These are phyloP conservation scores for Porites lutea DNA, from an alignment of 64 coral and sea anemone species.

Conservation along the genomic window DNA sequence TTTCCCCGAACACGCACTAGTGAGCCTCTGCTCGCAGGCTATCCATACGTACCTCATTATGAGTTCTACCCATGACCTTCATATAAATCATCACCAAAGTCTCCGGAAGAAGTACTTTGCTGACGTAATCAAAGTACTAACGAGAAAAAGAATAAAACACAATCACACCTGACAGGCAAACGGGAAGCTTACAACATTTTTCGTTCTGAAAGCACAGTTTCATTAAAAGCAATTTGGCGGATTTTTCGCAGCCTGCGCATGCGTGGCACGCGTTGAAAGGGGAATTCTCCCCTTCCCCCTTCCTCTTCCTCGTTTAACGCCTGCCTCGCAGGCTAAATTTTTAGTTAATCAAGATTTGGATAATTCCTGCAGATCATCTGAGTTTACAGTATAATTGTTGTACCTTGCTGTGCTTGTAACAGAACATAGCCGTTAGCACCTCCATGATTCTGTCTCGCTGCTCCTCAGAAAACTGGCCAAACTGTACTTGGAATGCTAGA, in stretches of 20 bases:
- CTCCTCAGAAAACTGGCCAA: conserved; percentile 85
- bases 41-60: conserved; percentile 53
- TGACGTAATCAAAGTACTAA: conserved; percentile 91
- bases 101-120: conserved; percentile 88
- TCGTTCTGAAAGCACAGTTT: too few species aligned
- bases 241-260: too few species aligned
- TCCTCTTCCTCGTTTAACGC: too few species aligned
- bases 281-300: too few species aligned
- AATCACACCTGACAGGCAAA: too few species aligned
- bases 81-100: conserved; percentile 81
- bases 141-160: background rate
- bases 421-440: conserved; percentile 77
- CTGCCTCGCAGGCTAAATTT: too few species aligned
- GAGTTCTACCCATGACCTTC: conserved; percentile 59
- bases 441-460: conserved; percentile 86
- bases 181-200: too few species aligned
- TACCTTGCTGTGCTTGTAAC: conserved; percentile 92
- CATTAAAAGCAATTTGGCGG: too few species aligned
- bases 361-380: too few species aligned
- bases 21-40: background rate
- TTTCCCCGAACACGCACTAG: too few species aligned
- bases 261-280: too few species aligned
- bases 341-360: too few species aligned
- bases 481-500: conserved; percentile 91
- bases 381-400: background rate